A percentile compares a stretch with the other conserved stretches of the same genome.
These are phyloP conservation scores for Sphenodon punctatus DNA, from an alignment of 2,797 vertebrate species.

Conservation along the genomic window DNA sequence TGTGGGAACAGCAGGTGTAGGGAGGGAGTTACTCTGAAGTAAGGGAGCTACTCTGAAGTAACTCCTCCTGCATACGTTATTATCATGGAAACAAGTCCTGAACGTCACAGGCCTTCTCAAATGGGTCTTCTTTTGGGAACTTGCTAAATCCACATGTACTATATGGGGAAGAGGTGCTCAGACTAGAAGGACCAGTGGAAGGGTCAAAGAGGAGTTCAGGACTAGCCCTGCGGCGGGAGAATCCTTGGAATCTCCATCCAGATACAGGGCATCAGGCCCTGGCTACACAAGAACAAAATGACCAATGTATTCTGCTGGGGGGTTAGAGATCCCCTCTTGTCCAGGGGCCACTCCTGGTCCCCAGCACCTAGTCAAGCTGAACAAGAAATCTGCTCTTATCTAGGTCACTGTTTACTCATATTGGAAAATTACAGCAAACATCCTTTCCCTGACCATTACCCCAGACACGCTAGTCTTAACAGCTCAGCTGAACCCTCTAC, in stretches of 20 bases:
- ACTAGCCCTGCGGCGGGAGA: background rate
- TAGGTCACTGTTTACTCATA: background rate
- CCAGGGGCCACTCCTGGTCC: background rate
- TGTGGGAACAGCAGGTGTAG: too few species aligned
- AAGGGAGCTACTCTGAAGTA: too few species aligned
- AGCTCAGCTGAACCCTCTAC: too few species aligned
- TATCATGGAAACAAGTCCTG: rapidly evolving
- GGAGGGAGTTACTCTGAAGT: too few species aligned
- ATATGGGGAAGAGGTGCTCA: too few species aligned
- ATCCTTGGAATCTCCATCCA: background rate
- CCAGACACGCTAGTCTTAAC: too few species aligned
- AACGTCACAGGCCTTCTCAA: rapidly evolving
- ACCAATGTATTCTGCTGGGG: background rate
- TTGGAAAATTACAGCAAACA: background rate
- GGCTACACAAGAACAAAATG: background rate
- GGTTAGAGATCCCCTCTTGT: background rate
- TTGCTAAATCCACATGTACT: too few species aligned
- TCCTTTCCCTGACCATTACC: background rate
- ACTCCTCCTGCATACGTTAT: too few species aligned
- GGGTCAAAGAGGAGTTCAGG: too few species aligned
- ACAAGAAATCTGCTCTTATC: background rate
- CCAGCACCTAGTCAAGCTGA: background rate
- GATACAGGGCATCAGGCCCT: background rate
- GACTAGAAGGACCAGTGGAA: too few species aligned
- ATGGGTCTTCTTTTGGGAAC: rapidly evolving